Base-by-base conservation (phyloP, 2,113 vertebrate genomes). In the Ursus arctos region DNA sequence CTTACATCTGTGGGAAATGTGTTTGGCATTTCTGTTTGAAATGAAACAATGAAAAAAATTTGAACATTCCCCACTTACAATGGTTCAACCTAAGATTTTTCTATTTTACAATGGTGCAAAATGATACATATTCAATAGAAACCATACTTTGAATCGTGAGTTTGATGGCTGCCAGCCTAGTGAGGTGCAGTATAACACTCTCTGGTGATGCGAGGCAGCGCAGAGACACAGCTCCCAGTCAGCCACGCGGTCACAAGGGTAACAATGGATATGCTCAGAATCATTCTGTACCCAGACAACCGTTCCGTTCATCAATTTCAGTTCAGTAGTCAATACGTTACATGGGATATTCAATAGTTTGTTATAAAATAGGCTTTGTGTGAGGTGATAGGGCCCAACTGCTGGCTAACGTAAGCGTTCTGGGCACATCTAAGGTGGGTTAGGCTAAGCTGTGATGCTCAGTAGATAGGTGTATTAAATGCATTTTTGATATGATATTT, bases 21-120 rank as follows among this genome's bases (percentile, higher is more conserved):
- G 10, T 77, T 77, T 69, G 67, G 57, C 7, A 22, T 40, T 31
- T 85, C 5, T 71, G 16, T 87, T 63, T 71, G 40, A 94, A 97
- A 80, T 84, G 49, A 91, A 84, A 72, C 65, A 74, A 71, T 79
- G 59, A 87, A 88, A 80, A 76, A n/a, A 61, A 55, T 31, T 87
- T 55, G 47, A 31, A 79, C 16, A 31, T 10, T 77, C 19, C 47
- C 26, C 13, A 79, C 28, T 79, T 76, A 28, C 43, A 28, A 31
- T 11, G 28, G 15, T 51, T 51, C 43, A 49, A 79, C 16, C 47
- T 79, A 77, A 77, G 16, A 79, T 11, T 33, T 51, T 79, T 51
- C 76, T 51, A 51, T 24, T 79, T 79, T 79, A 79, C 49, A 53
- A 12, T 51, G 49, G 49, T 79, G 31, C 16, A 53, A 21, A 53